phyloP scores from a whole-genome alignment of 2,797 vertebrate genomes.

The Gallirallus australis region DNA sequence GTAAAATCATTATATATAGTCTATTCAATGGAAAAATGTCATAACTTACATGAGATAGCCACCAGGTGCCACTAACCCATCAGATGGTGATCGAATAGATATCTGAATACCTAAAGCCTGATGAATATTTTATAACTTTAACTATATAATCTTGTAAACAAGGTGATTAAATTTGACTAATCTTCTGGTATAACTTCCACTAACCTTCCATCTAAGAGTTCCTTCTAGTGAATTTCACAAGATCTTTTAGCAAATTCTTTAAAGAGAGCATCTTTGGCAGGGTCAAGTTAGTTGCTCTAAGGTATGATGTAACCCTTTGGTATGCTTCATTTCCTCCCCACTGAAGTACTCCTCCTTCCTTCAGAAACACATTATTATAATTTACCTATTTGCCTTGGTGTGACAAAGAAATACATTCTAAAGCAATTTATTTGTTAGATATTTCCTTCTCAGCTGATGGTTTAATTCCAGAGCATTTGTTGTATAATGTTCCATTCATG shows the following conservation, averaged over 20 bases:
- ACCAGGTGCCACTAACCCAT: background rate
- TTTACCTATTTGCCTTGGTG: background rate
- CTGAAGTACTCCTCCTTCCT: background rate
- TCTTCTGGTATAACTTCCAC: background rate
- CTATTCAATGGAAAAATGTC: background rate
- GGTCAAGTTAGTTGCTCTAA: background rate
- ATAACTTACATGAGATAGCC: background rate
- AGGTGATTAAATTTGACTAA: background rate
- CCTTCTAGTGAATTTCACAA: background rate
- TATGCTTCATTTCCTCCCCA: background rate
- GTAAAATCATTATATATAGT: background rate
- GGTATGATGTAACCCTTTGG: background rate
- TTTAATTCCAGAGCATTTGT: background rate
- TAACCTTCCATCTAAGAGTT: background rate
- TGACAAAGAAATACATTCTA: background rate
- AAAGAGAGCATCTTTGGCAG: background rate
- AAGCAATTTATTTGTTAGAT: background rate
- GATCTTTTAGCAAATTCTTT: background rate
- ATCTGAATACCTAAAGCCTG: background rate
- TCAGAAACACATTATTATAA: background rate
- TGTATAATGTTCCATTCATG: background rate
- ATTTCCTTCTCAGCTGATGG: background rate
- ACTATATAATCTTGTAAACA: background rate
- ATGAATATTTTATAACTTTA: background rate
- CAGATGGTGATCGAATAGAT: background rate